These are phyloP conservation scores for Crypturellus tataupa DNA, from an alignment of 2,797 vertebrate genomes.

Conservation along the genomic window DNA sequence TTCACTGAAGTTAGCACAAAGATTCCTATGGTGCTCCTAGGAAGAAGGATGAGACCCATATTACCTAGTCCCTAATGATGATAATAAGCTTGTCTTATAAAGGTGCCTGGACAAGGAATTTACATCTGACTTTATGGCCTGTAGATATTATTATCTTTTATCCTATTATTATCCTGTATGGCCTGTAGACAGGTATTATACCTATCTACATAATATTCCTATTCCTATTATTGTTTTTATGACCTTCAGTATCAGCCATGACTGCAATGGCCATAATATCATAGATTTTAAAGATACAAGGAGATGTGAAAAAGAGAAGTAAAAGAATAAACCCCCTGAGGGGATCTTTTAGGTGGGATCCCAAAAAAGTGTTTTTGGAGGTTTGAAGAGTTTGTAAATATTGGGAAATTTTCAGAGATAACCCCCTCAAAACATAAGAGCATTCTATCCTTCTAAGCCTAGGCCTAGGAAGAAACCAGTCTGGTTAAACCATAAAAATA, in stretches of 20 bases:
- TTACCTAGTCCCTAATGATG: neutral
- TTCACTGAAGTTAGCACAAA: neutral
- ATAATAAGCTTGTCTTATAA: neutral
- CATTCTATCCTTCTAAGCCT: neutral
- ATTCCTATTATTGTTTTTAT: neutral
- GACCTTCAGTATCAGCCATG: neutral
- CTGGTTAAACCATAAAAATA: too few species aligned
- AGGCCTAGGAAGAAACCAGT: neutral
- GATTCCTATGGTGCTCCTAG: neutral
- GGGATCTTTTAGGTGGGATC: neutral
- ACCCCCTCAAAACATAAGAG: neutral
- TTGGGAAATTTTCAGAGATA: neutral
- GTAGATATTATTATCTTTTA: neutral
- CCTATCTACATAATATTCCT: neutral
- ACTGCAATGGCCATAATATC: neutral
- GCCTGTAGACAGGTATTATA: neutral
- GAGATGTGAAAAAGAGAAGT: neutral
- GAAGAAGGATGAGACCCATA: neutral
- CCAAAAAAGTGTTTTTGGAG: neutral
- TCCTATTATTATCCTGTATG: neutral
- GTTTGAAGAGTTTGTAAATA: neutral
- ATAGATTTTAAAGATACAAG: neutral
- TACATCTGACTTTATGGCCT: neutral
- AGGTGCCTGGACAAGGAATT: neutral
- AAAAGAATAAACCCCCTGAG: neutral